Evolutionary conservation across 2,797 vertebrate species (phyloP).

Genomic region (Ateles fusciceps): DNA sequence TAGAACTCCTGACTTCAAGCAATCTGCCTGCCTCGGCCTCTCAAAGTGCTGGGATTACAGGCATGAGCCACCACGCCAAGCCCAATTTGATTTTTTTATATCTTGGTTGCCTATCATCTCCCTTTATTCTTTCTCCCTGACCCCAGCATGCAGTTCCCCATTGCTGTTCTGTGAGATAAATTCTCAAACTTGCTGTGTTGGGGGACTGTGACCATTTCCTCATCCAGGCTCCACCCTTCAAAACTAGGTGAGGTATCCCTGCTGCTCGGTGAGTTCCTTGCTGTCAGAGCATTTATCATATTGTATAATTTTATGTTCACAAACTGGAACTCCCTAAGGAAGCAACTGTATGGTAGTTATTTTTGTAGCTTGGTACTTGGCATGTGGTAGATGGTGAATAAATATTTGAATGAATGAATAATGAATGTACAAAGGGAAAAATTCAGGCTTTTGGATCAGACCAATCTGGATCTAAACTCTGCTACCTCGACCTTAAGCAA

Average conservation of each 20-base stretch:
- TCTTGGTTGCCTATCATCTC: background rate
- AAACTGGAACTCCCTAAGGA: background rate
- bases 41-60: background rate
- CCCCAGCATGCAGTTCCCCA: background rate
- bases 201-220: background rate
- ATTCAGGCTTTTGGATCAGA: background rate
- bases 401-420: background rate
- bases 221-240: background rate
- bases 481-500: background rate
- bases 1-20: background rate
- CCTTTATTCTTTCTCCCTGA: background rate
- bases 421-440: conserved; percentile 13
- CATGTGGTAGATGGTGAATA: background rate
- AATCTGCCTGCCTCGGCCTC: background rate
- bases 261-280: background rate
- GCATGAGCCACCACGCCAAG: background rate
- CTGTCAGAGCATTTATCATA: background rate
- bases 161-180: background rate
- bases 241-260: background rate
- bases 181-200: background rate
- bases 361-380: background rate
- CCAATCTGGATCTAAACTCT: background rate
- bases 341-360: background rate
- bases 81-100: background rate
- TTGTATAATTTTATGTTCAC: background rate